Evolutionary conservation across 2,113 vertebrate genomes (phyloP).

Genomic region (Brevimyrus niger): DNA sequence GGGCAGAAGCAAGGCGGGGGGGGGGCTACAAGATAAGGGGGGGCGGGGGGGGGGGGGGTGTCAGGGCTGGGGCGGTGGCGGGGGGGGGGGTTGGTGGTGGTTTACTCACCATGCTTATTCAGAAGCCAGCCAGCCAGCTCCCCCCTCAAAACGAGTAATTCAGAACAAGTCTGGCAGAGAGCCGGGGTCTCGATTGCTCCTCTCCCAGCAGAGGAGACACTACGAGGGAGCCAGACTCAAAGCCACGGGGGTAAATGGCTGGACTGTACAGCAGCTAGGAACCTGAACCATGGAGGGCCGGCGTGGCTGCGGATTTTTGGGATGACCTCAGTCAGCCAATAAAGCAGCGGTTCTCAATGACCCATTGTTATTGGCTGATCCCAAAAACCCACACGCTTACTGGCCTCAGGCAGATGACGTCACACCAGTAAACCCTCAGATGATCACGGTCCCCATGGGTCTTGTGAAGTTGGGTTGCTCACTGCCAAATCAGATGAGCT

Average conservation of each 20-base stretch:
- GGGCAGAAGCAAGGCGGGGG: no score
- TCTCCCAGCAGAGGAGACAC: not conserved
- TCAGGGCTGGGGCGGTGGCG: no score
- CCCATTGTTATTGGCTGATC: not conserved
- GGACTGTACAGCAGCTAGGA: not conserved
- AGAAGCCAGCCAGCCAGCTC: not conserved
- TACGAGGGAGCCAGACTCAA: not conserved
- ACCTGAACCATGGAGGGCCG: not conserved
- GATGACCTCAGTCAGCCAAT: not conserved
- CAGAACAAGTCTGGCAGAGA: not conserved
- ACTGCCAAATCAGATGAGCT: not conserved
- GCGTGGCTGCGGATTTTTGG: not conserved
- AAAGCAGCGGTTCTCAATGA: not conserved
- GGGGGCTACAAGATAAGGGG: no score
- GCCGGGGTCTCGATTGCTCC: not conserved
- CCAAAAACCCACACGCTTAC: not conserved
- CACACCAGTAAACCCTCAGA: not conserved
- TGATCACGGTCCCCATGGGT: not conserved
- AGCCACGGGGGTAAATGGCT: not conserved
- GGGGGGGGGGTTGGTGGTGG: no score
- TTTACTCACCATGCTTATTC: not conserved
- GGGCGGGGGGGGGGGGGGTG: not conserved
- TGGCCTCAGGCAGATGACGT: not conserved
- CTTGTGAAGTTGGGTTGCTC: not conserved
- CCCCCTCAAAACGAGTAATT: not conserved